Conservation (phyloP, 2,797 vertebrate genomes). For the Adrianichthys oophorus region DNA sequence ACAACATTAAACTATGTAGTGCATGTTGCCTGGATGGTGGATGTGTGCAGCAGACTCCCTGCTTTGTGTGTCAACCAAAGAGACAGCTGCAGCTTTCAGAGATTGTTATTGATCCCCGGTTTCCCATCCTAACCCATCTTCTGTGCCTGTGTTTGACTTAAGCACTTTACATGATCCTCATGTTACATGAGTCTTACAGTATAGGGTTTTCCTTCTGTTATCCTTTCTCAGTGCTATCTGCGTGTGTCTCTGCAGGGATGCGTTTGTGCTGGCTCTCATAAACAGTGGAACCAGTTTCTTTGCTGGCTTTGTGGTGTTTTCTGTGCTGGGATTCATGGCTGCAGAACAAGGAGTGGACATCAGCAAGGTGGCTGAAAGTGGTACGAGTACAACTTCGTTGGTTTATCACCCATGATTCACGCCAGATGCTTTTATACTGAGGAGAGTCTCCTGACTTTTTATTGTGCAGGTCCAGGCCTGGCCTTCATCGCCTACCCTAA, state of each 20-base stretch:
- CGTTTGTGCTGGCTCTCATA: constrained; percentile 81
- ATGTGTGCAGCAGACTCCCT: constrained; percentile 8
- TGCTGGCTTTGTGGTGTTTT: constrained; percentile 85
- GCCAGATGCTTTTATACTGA: constrained; percentile 5
- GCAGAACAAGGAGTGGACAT: constrained; percentile 85
- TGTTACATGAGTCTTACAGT: constrained; percentile 24
- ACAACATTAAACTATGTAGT: constrained; percentile 1
- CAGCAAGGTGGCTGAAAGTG: constrained; percentile 85
- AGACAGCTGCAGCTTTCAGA: constrained; percentile 52
- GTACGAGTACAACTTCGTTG: constrained; percentile 62
- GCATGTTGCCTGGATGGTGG: background rate
- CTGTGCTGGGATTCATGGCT: constrained; percentile 86
- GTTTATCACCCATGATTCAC: background rate
- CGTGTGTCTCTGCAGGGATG: constrained; percentile 70
- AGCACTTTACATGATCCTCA: constrained; percentile 26
- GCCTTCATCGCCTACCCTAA: constrained; percentile 88
- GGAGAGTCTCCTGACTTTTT: background rate
- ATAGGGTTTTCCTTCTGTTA: constrained; percentile 12
- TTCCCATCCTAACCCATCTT: constrained; percentile 22
- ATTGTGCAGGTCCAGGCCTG: constrained; percentile 80
- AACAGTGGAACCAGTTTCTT: constrained; percentile 87
- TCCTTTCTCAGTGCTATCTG: background rate
- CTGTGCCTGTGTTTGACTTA: constrained; percentile 31
- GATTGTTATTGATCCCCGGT: constrained; percentile 56
- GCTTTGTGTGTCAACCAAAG: constrained; percentile 29